Conservation (phyloP, 2,797 vertebrate genomes). For the Melanotaenia boesemani region DNA sequence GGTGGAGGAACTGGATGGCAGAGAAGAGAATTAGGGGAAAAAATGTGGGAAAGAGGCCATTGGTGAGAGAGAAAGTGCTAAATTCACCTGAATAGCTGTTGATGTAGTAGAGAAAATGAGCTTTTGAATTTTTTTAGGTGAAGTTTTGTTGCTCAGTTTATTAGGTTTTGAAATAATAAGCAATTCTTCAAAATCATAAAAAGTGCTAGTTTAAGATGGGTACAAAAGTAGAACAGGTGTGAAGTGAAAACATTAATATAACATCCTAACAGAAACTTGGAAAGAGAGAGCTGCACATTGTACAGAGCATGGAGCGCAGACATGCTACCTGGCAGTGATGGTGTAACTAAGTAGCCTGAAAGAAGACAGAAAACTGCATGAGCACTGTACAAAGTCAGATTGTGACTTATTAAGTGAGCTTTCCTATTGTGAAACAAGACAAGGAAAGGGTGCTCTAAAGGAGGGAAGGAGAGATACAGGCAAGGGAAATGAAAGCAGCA, state of each 20-base stretch:
- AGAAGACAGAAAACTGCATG: conserved; percentile 33
- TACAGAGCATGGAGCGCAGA: conserved; percentile 4
- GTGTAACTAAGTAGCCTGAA: conserved; percentile 34
- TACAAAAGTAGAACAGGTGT: not conserved
- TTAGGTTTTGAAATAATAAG: conserved; percentile 9
- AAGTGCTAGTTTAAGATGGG: not conserved
- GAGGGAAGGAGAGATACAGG: conserved; percentile 34
- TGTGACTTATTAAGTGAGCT: conserved; percentile 56
- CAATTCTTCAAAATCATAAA: not conserved
- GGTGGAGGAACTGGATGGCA: not conserved
- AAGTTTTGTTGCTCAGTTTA: not conserved
- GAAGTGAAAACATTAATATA: conserved; percentile 11
- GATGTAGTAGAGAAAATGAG: not conserved
- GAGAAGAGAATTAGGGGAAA: not conserved
- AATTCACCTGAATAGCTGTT: conserved; percentile 3
- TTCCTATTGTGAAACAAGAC: conserved; percentile 62
- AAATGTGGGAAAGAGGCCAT: conserved; percentile 15
- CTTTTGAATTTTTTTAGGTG: not conserved
- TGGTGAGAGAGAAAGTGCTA: not conserved
- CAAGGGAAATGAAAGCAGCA: conserved; percentile 46
- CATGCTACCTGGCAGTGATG: conserved; percentile 12
- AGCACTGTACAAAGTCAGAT: conserved; percentile 43
- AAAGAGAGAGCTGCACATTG: conserved; percentile 6
- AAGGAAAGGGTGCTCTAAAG: conserved; percentile 53
- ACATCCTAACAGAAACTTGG: not conserved